Conservation (phyloP, 1,140 invertebrate species). For the Sarcophaga bullata region DNA sequence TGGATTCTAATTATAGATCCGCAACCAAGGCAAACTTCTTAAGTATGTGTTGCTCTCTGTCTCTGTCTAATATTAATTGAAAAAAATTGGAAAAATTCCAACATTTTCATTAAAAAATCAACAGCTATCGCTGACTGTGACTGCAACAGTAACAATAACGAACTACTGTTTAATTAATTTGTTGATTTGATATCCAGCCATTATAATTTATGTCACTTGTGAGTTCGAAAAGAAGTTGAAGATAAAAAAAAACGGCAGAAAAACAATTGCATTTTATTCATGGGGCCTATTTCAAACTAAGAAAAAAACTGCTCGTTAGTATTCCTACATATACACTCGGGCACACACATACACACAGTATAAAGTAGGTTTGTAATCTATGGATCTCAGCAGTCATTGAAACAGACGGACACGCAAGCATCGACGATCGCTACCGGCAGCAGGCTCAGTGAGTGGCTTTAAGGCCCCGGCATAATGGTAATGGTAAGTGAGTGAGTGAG, state of each 20-base stretch:
- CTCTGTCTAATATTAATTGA: not conserved
- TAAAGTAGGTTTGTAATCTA: not conserved
- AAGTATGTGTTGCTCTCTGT: too few relatives aligned
- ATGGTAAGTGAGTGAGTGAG: not conserved
- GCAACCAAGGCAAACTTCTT: not conserved
- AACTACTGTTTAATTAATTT: conserved; percentile 40
- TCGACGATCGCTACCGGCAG: not conserved
- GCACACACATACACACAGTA: too few relatives aligned
- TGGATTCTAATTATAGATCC: not conserved
- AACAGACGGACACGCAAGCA: not conserved
- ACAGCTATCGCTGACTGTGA: not conserved
- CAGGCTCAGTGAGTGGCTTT: not conserved
- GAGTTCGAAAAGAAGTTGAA: not conserved
- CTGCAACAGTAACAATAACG: not conserved
- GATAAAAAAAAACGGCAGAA: not conserved
- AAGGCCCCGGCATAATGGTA: too few relatives aligned
- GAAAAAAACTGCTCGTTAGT: not conserved
- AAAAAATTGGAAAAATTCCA: conserved; percentile 16
- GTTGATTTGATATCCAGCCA: conserved; percentile 18
- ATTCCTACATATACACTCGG: not conserved
- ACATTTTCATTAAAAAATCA: conserved; percentile 22
- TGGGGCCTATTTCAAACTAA: not conserved
- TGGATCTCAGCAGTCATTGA: not conserved
- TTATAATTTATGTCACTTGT: conserved; percentile 36
- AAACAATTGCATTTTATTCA: conserved; percentile 13